Base-by-base conservation (phyloP, 2,888 invertebrate genomes). In the Agriopis aurantiaria region DNA sequence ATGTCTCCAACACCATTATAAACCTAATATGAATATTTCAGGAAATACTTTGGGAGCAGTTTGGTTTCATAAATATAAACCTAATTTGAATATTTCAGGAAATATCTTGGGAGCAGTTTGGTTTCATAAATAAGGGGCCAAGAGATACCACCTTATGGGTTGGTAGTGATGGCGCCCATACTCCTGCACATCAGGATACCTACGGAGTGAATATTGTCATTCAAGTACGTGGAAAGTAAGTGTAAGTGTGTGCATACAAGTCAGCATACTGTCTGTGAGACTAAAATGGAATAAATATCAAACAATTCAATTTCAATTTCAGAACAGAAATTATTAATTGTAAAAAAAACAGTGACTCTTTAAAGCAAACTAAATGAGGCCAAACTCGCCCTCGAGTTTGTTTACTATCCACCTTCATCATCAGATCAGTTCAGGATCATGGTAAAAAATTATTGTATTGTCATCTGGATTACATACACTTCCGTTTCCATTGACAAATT, bases 131-230 rank as follows among this genome's bases (percentile, higher is more conserved):
- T 3, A 95, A 96, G 78, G 93, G 94, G 75, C 95, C 96, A 4
- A 83, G 93, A 11, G 96, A 98, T 71, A 96, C 97, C 60, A 98
- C 98, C 3, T 91, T 98, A 65, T 99, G 99, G 99, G 95, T 99
- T 77, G 98, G 99, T 45, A 97, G 96, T 71, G 92, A 95, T 80
- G 97, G 97, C 3, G 97, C 99, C 3, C 98, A 99, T 85, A 99
- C 99, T 0, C 98, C 98, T 2, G 98, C 98, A 73, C 99, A 99
- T 88, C 96, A 96, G 85, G 99, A 99, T 87, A 97, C 98, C 0
- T 99, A 99, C 90, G 99, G 99, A 0, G 97, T 96, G 79, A 99
- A 99, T 91, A 95, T 99, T 81, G 97, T 99, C 10, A 97, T 97
- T 62, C 99, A 99, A 92, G 91, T 98, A 62, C 95, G 96, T 91